A percentile compares a stretch with the other conserved stretches of the same genome.
Evolutionary conservation across 2,888 invertebrate genomes (phyloP).

Genomic region (Lithophane semibrunnea): DNA sequence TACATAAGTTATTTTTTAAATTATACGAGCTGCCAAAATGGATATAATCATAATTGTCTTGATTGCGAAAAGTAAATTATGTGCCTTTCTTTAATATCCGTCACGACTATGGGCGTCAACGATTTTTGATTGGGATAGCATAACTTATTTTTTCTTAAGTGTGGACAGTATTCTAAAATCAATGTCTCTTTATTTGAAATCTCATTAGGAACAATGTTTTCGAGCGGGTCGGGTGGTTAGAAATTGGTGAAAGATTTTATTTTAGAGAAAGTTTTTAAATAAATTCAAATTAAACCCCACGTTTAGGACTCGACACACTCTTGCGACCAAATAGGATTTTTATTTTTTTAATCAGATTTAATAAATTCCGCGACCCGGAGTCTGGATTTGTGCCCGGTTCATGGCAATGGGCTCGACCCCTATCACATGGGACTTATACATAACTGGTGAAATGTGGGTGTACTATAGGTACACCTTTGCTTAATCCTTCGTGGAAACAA

Average conservation of each 20-base stretch:
- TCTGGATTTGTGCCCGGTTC: too few relatives aligned
- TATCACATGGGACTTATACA: too few relatives aligned
- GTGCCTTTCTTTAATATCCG: conserved; percentile 29
- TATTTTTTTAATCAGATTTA: too few relatives aligned
- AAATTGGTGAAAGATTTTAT: background rate
- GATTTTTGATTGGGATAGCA: conserved; percentile 23
- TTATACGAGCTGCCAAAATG: conserved; percentile 44
- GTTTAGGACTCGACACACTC: background rate
- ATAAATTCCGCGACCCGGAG: too few relatives aligned
- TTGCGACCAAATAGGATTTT: background rate
- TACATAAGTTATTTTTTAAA: conserved; percentile 33
- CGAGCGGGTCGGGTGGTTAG: too few relatives aligned
- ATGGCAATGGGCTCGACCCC: too few relatives aligned
- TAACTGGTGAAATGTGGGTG: too few relatives aligned
- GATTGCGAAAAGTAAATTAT: conserved; percentile 33
- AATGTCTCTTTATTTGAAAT: conserved; percentile 2
- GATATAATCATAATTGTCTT: conserved; percentile 41
- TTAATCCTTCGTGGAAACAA: too few relatives aligned
- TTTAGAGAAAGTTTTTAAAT: background rate
- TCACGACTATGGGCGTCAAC: conserved; percentile 48
- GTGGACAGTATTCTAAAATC: conserved; percentile 1
- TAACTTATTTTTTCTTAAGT: conserved; percentile 1
- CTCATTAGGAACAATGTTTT: background rate
- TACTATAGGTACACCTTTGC: too few relatives aligned
- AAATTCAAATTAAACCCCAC: background rate